Evolutionary conservation across 2,797 vertebrate genomes (phyloP).

Genomic region (Natrix natrix): DNA sequence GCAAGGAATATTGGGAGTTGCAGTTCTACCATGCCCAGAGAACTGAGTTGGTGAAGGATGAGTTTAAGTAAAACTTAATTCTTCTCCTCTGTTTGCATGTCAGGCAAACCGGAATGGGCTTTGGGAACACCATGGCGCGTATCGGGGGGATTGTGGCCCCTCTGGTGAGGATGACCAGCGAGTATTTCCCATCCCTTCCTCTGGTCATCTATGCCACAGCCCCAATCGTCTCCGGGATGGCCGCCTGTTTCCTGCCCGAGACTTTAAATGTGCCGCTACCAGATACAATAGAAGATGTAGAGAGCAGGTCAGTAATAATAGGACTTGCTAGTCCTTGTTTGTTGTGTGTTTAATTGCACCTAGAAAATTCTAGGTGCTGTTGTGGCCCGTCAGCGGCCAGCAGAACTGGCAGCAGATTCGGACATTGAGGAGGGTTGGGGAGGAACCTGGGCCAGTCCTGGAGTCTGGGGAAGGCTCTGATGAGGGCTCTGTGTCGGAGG

Average conservation of each 20-base stretch:
- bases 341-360: background rate
- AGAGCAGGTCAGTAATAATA: conserved; percentile 55
- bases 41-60: background rate
- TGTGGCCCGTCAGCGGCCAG: no score
- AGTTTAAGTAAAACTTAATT: background rate
- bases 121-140: conserved; percentile 82
- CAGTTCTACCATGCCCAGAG: background rate
- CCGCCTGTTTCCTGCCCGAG: conserved; percentile 79
- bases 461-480: no score
- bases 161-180: conserved; percentile 79
- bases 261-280: conserved; percentile 80
- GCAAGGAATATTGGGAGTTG: background rate
- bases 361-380: background rate
- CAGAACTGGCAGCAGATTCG: no score
- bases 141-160: conserved; percentile 85
- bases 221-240: conserved; percentile 71
- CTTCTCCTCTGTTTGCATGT: background rate
- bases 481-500: no score
- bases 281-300: conserved; percentile 82
- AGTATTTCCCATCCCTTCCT: conserved; percentile 79
- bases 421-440: no score
- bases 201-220: conserved; percentile 79
- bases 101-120: conserved; percentile 87
- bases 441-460: no score
- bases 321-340: no score